phyloP scores from a whole-genome alignment of 2,113 vertebrate genomes.

The Pipa parva region DNA sequence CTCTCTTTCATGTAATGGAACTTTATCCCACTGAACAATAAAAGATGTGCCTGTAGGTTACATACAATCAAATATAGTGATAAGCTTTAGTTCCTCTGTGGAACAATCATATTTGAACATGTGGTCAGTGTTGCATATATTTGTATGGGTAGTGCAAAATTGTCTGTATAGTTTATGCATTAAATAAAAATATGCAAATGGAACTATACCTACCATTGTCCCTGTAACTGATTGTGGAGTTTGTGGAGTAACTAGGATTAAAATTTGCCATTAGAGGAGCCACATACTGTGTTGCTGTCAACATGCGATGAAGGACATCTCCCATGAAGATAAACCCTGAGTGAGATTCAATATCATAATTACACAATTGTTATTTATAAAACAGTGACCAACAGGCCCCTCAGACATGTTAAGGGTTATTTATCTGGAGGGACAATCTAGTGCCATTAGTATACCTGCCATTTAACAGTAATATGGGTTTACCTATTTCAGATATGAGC shows the following conservation, averaged over 20 bases:
- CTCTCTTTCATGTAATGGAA: slow-evolving; percentile 79
- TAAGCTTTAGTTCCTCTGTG: neutral
- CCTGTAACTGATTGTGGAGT: slow-evolving; percentile 82
- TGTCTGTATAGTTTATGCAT: neutral
- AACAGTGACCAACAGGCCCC: too few species aligned
- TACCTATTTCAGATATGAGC: too few species aligned
- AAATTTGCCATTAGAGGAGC: slow-evolving; percentile 98
- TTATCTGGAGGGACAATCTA: too few species aligned
- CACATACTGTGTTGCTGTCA: slow-evolving; percentile 91
- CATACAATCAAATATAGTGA: neutral
- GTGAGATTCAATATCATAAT: neutral
- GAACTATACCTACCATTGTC: slow-evolving; percentile 77
- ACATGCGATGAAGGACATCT: slow-evolving; percentile 87
- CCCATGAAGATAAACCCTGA: slow-evolving; percentile 91
- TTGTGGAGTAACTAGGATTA: slow-evolving; percentile 85
- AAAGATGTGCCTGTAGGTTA: slow-evolving; percentile 74
- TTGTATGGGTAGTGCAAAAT: too few species aligned
- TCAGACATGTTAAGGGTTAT: too few species aligned
- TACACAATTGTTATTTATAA: too few species aligned
- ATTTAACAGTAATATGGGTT: too few species aligned
- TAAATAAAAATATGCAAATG: neutral
- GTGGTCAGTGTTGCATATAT: too few species aligned
- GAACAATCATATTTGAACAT: neutral
- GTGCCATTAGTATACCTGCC: too few species aligned
- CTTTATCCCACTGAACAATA: slow-evolving; percentile 89